Conservation (phyloP, 1,140 invertebrate genomes). For the Drosophila funebris region DNA sequence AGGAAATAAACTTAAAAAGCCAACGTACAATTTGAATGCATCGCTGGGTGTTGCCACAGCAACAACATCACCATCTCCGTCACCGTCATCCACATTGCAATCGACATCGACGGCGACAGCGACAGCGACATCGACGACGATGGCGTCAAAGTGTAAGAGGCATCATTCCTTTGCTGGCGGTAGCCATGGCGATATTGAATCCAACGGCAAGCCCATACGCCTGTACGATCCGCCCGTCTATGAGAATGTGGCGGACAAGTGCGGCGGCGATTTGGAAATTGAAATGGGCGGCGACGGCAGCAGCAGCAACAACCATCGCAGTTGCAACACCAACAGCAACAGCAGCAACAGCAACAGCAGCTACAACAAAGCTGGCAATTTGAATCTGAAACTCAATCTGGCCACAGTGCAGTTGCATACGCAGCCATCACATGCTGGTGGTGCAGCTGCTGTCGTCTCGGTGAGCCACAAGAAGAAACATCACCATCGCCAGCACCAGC, state of each 20-base stretch:
- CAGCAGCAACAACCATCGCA: constrained; percentile 35
- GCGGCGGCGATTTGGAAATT: constrained; percentile 55
- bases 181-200: constrained; percentile 75
- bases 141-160: constrained; percentile 63
- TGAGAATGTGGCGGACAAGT: constrained; percentile 84
- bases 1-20: constrained; percentile 45
- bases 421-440: constrained; percentile 31
- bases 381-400: constrained; percentile 22
- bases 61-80: constrained; percentile 9
- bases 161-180: constrained; percentile 77
- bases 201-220: constrained; percentile 51
- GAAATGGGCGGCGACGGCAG: constrained; percentile 32
- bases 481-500: constrained; percentile 77
- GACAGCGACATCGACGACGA: constrained; percentile 1
- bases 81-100: no score
- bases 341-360: constrained; percentile 32
- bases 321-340: constrained; percentile 29
- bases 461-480: constrained; percentile 71
- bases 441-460: constrained; percentile 35
- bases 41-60: constrained; percentile 30
- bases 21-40: constrained; percentile 39
- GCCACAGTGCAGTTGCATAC: constrained; percentile 68
- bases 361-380: constrained; percentile 2
- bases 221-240: constrained; percentile 77
- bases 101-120: not conserved